phyloP scores from a whole-genome alignment of 1,140 invertebrate species.

The Aphelinus atriplicis region DNA sequence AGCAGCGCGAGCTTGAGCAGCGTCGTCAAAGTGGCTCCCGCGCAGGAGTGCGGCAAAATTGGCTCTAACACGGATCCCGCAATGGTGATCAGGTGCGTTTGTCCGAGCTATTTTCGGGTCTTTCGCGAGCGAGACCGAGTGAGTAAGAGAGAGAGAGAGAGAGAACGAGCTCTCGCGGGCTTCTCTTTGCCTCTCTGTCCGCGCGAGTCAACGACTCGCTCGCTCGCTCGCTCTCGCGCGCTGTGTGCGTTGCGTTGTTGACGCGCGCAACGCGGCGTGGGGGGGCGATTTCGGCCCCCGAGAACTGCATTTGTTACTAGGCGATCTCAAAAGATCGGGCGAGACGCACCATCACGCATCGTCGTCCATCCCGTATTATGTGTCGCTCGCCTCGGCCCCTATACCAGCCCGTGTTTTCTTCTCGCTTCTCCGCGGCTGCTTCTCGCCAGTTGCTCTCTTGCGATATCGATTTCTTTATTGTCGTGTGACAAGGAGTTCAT shows the following conservation, averaged over 20 bases:
- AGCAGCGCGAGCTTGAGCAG: background rate
- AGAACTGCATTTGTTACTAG: constrained; percentile 9
- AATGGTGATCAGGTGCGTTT: constrained; percentile 64
- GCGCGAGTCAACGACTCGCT: background rate
- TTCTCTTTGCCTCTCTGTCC: constrained; percentile 25
- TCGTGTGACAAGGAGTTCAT: no score
- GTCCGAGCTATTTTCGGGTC: no score
- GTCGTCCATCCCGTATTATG: no score
- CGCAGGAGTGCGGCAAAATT: constrained; percentile 51
- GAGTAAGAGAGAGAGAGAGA: background rate
- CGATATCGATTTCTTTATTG: no score
- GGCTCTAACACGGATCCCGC: constrained; percentile 60
- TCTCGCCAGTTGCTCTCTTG: no score
- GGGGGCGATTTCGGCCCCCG: no score
- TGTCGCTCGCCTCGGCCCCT: no score
- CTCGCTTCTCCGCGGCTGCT: no score
- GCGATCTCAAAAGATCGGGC: background rate
- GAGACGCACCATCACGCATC: background rate
- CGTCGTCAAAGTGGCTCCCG: constrained; percentile 52
- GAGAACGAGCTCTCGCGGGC: constrained; percentile 35
- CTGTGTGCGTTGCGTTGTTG: background rate
- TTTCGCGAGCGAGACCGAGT: no score
- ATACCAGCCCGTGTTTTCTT: no score
- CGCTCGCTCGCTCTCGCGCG: background rate
- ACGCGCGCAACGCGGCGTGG: no score